A percentile compares a stretch with the other conserved stretches of the same genome.
Conservation (phyloP, 2,888 invertebrate genomes). For the Eilema sororculum region DNA sequence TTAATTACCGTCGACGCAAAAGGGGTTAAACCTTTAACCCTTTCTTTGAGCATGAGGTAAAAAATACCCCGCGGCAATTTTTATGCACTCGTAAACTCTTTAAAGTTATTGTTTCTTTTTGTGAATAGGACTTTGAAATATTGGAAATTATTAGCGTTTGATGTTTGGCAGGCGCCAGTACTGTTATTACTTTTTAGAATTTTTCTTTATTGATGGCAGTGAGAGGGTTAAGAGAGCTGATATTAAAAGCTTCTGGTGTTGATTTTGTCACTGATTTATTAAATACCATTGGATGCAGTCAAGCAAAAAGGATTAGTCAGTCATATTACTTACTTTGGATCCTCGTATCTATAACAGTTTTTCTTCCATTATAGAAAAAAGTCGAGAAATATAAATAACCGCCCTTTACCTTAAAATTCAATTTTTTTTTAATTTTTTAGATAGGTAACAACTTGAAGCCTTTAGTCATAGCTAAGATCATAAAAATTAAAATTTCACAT, state of each 20-base stretch:
- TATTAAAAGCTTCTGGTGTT: slow-evolving; percentile 39
- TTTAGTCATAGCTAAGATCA: no score
- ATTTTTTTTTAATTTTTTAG: no score
- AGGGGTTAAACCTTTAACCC: slow-evolving; percentile 78
- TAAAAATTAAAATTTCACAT: not conserved
- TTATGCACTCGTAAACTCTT: slow-evolving; percentile 77
- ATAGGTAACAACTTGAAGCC: no score
- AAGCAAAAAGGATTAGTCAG: not conserved
- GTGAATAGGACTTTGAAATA: slow-evolving; percentile 79
- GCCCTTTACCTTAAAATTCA: no score
- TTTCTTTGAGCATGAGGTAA: slow-evolving; percentile 64
- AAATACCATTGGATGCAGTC: slow-evolving; percentile 3
- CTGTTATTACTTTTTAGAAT: slow-evolving; percentile 34
- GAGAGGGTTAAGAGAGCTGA: slow-evolving; percentile 40
- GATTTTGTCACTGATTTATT: slow-evolving; percentile 39
- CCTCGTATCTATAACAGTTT: no score
- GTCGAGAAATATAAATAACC: no score
- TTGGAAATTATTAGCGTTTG: slow-evolving; percentile 80
- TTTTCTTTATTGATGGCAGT: slow-evolving; percentile 38
- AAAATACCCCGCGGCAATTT: slow-evolving; percentile 75
- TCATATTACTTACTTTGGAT: not conserved
- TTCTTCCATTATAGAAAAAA: no score
- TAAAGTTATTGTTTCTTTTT: slow-evolving; percentile 84
- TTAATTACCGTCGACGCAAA: slow-evolving; percentile 81
- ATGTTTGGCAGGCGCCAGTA: slow-evolving; percentile 65